Conservation (phyloP, 53 echinoderm and acorn worm species). For the Arbacia lixula region DNA sequence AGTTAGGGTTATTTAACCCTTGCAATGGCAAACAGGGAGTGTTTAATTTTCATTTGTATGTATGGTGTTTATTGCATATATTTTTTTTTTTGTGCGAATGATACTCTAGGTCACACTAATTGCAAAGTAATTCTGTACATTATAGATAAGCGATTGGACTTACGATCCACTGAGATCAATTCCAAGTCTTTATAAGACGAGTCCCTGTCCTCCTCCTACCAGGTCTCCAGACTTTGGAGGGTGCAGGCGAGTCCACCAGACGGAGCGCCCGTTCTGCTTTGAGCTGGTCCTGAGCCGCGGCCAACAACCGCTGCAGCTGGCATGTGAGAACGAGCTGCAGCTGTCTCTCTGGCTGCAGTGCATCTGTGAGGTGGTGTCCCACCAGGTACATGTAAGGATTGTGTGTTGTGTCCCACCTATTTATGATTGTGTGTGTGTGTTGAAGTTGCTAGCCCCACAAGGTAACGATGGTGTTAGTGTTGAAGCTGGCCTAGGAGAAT, state of each 20-base stretch:
- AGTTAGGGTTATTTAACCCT: neutral
- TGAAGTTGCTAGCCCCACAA: too few species aligned
- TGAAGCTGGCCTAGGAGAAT: constrained; percentile 77
- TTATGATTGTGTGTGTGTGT: neutral
- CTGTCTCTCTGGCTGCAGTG: constrained; percentile 90
- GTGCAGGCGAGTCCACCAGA: constrained; percentile 85
- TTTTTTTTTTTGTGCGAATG: too few species aligned
- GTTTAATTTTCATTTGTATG: too few species aligned
- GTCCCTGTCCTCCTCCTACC: too few species aligned
- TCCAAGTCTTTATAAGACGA: too few species aligned
- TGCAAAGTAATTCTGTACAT: too few species aligned
- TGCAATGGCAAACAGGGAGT: too few species aligned
- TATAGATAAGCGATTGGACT: too few species aligned
- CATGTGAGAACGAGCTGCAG: constrained; percentile 81
- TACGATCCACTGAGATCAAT: too few species aligned
- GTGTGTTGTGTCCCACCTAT: neutral
- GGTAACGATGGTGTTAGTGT: too few species aligned
- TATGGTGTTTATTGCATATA: too few species aligned
- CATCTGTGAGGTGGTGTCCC: constrained; percentile 86
- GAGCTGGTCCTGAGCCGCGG: constrained; percentile 81
- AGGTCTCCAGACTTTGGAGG: constrained; percentile 88
- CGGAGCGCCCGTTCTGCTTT: constrained; percentile 82
- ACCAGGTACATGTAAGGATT: constrained; percentile 58
- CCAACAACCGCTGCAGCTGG: constrained; percentile 63
- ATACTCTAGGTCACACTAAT: too few species aligned